Base-by-base conservation (phyloP, 2,888 invertebrate genomes). In the Malachius bipustulatus region DNA sequence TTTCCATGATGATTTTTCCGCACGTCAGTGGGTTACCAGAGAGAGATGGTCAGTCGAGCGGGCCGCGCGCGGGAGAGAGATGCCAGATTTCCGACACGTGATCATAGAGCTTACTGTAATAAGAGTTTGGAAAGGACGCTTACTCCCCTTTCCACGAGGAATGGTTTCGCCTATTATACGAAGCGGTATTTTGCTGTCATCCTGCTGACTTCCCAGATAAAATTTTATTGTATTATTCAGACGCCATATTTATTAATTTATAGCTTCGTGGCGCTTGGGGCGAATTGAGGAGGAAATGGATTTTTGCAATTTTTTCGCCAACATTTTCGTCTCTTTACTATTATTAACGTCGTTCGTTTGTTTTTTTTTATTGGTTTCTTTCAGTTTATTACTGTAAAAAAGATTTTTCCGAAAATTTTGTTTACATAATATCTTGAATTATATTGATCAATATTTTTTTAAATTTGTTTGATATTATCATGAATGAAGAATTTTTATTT, bases 111-210 rank as follows among this genome's bases (percentile, higher is more conserved):
- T 50, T n/a, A n/a, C n/a, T 44, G 51, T 46, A 45, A 43, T 50
- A 49, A 50, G 50, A 52, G 51, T 50, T 52, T 54, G 51, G 51
- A 53, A 50, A 54, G 48, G 47, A 41, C 46, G 51, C 56, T 44
- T 50, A 55, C 60, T 56, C 56, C 60, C 60, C 59, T 56, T 57
- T 59, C 57, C 47, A 48, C 42, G 46, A 43, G 52, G 57, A 59
- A 60, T 62, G 61, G 62, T 62, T 59, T 49, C 50, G 51, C 52
- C 61, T 52, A 53, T 50, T 52, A 50, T 51, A 52, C 49, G 54
- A 54, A 59, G 58, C 59, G 56, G 58, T 57, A 60, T 57, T 56
- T 58, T 56, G 51, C 50, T 49, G 38, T 46, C 43, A 41, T 46
- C 43, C 43, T 42, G 45, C 44, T 49, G 47, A 47, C 43, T 15